phyloP scores from a whole-genome alignment of 2,797 vertebrate genomes.

The Chrysolophus pictus region DNA sequence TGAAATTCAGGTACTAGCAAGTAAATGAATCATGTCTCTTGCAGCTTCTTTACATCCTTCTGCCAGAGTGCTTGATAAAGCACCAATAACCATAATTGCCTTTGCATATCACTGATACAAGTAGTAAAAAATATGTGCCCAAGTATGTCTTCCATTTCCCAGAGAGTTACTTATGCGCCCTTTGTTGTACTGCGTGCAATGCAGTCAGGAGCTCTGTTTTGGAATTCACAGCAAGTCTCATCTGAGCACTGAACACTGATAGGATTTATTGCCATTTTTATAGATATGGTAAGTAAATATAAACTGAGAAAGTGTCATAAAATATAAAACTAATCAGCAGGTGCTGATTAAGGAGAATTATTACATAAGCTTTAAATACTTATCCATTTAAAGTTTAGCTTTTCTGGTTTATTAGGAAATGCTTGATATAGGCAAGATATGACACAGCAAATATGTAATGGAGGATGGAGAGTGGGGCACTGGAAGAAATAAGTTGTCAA shows the following conservation, averaged over 20 bases:
- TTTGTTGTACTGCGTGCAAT: neutral
- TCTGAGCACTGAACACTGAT: neutral
- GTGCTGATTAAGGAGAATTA: slow-evolving; percentile 55
- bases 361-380: neutral
- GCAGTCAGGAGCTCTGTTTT: neutral
- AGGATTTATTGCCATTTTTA: slow-evolving; percentile 61
- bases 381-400: slow-evolving; percentile 2
- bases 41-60: neutral
- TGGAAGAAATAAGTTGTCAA: neutral
- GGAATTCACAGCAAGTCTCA: slow-evolving; percentile 11
- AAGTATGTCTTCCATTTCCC: neutral
- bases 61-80: slow-evolving; percentile 34
- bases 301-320: slow-evolving; percentile 27
- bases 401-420: neutral
- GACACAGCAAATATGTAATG: neutral
- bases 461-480: neutral
- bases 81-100: slow-evolving; percentile 56
- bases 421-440: neutral
- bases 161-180: neutral
- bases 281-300: slow-evolving; percentile 46
- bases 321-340: slow-evolving; percentile 40
- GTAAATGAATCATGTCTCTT: slow-evolving; percentile 13
- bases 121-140: neutral
- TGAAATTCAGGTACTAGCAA: neutral
- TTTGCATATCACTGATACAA: slow-evolving; percentile 13